phyloP scores from a whole-genome alignment of 2,888 invertebrate species.

The Pristionchus maxplancki region DNA sequence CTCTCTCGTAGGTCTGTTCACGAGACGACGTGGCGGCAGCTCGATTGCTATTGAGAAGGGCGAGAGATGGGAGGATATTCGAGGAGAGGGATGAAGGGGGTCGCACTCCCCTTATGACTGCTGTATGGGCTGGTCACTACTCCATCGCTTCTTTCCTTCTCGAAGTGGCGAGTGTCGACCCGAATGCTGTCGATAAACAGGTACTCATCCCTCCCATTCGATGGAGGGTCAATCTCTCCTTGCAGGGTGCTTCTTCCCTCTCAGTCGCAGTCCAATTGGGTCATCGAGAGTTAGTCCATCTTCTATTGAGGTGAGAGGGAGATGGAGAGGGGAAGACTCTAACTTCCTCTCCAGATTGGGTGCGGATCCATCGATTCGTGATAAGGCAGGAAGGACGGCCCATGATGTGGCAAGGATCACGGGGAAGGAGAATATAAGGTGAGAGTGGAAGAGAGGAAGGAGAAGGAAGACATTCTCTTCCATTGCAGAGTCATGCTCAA shows the following conservation, averaged over 20 bases:
- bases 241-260: constrained; percentile 66
- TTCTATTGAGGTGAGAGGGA: constrained; percentile 50
- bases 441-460: neutral
- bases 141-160: constrained; percentile 59
- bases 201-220: neutral
- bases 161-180: constrained; percentile 60
- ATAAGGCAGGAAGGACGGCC: constrained; percentile 63
- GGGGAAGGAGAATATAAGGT: constrained; percentile 61
- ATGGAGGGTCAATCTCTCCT: neutral
- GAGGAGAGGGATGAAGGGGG: constrained; percentile 47
- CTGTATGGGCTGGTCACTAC: constrained; percentile 62
- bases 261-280: constrained; percentile 66
- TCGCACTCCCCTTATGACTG: constrained; percentile 64
- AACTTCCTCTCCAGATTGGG: constrained; percentile 58
- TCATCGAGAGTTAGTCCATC: constrained; percentile 62
- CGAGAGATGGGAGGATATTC: constrained; percentile 9
- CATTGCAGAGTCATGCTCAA: constrained; percentile 44
- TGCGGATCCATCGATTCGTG: constrained; percentile 63
- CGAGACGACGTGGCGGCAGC: constrained; percentile 63
- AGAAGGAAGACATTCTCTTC: neutral
- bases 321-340: neutral
- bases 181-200: constrained; percentile 64
- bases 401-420: constrained; percentile 63
- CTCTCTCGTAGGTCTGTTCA: constrained; percentile 55
- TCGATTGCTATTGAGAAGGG: constrained; percentile 56